Base-by-base conservation (phyloP, 2,797 vertebrate genomes). In the Otolemur crassicaudatus region DNA sequence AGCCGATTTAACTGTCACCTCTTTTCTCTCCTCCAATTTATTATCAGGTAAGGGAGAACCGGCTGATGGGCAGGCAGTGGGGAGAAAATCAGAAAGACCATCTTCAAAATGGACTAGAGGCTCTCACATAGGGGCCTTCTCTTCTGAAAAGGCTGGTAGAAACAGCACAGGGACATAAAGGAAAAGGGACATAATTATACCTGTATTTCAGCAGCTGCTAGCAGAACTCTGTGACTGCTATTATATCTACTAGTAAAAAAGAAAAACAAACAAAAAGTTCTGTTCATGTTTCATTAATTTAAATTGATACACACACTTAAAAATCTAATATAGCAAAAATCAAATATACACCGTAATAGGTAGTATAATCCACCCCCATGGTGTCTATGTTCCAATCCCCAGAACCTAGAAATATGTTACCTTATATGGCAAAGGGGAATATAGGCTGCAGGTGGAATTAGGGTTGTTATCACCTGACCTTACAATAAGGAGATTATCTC, bases 11-110 rank as follows among this genome's bases (percentile, higher is more conserved):
- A 90, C 87, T 90, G 89, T 88, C 83, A 79, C 65, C 40, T 80
- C 63, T 94, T 96, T 67, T 94, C 76, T 87, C 60, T 94, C 72
- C 87, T 85, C 82, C 81, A 89, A 53, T 91, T 91, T 95, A 82
- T 94, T 93, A 85, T 70, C 19, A 46, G 58, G 31, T 37, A 87
- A 94, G 90, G 82, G 1, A 56, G 6, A 90, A 14, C 61, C 2
- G 43, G 73, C 31, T 67, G 84, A 80, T 34, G 88, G 94, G 46
- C n/a, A 63, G 73, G 65, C 34, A 25, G 86, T 19, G 79, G 53
- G 61, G 63, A 43, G 53, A 77, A 88, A 90, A 85, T 56, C 69
- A 85, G 88, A 75, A 70, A 94, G 76, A 58, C 34, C 5, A 6
- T 70, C 49, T 90, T 84, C 10, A 77, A 58, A 76, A 4, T 22